A percentile compares a stretch with the other conserved stretches of the same genome.
These are phyloP conservation scores for Lordiphosa fenestrarum DNA, from an alignment of 2,888 invertebrate species.

Conservation along the genomic window DNA sequence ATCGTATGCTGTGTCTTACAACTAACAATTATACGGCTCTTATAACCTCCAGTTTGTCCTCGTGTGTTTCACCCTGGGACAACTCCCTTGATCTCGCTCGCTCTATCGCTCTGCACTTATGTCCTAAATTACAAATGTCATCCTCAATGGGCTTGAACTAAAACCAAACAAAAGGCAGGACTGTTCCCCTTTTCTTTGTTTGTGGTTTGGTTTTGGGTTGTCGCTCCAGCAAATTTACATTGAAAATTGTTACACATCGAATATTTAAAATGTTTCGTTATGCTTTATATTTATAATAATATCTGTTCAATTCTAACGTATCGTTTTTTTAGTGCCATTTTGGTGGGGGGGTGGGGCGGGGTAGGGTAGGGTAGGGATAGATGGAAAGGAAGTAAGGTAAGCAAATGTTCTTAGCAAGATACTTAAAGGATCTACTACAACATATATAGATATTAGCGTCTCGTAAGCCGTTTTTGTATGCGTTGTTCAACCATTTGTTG, in stretches of 20 bases:
- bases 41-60: slow-evolving; percentile 42
- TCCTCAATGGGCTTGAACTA: slow-evolving; percentile 40
- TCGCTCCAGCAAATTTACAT: slow-evolving; percentile 56
- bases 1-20: slow-evolving; percentile 51
- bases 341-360: slow-evolving; percentile 12
- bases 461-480: slow-evolving; percentile 48
- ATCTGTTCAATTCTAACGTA: slow-evolving; percentile 60
- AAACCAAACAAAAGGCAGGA: slow-evolving; percentile 18
- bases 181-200: not conserved
- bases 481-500: slow-evolving; percentile 26
- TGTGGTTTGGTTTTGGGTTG: slow-evolving; percentile 23
- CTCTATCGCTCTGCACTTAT: slow-evolving; percentile 48
- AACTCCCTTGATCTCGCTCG: slow-evolving; percentile 19
- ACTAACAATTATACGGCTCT: slow-evolving; percentile 45
- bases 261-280: slow-evolving; percentile 48
- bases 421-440: slow-evolving; percentile 59
- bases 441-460: slow-evolving; percentile 68
- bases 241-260: slow-evolving; percentile 52
- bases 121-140: slow-evolving; percentile 53
- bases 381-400: slow-evolving; percentile 33
- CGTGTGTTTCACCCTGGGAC: slow-evolving; percentile 56
- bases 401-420: slow-evolving; percentile 46
- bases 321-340: slow-evolving; percentile 26
- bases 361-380: not conserved
- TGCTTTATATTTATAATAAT: slow-evolving; percentile 37